A percentile compares a stretch with the other conserved stretches of the same genome.
Conservation (phyloP, 2,888 invertebrate species). For the Operophtera brumata region DNA sequence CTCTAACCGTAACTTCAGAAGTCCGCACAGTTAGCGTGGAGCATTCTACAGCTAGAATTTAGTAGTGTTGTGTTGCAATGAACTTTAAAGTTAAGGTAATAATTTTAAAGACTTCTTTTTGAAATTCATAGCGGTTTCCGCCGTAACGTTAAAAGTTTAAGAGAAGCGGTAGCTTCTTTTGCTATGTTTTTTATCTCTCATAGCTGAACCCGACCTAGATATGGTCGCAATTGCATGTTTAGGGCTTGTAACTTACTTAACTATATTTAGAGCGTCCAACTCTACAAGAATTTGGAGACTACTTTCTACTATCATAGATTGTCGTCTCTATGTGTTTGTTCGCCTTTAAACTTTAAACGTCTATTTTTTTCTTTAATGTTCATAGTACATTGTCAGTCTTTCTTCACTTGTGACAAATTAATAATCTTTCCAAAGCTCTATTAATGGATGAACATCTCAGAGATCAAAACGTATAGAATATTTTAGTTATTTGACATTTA, state of each 20-base stretch:
- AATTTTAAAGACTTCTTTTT: constrained; percentile 3
- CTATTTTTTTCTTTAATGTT: not conserved
- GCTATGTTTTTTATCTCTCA: not conserved
- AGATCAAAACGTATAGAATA: constrained; percentile 8
- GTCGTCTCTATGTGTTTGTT: not conserved
- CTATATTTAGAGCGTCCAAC: no score
- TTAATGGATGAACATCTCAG: not conserved
- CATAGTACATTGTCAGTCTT: not conserved
- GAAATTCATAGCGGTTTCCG: not conserved
- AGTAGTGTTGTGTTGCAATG: not conserved
- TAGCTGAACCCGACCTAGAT: not conserved
- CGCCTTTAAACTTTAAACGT: not conserved
- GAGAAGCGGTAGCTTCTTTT: not conserved
- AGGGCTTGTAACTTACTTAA: not conserved
- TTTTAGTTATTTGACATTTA: constrained; percentile 15
- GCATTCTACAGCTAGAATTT: no score
- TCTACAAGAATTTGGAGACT: no score
- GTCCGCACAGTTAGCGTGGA: no score
- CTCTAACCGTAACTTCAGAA: not conserved
- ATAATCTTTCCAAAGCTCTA: not conserved
- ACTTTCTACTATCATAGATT: not conserved
- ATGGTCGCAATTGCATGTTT: constrained; percentile 1
- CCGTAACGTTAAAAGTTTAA: constrained; percentile 1
- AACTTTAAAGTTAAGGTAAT: not conserved
- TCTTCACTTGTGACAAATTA: not conserved